Percentiles rank a stretch among this genome's conserved stretches.
phyloP scores from a whole-genome alignment of 2,797 vertebrate species.

The Scolopax rusticola region DNA sequence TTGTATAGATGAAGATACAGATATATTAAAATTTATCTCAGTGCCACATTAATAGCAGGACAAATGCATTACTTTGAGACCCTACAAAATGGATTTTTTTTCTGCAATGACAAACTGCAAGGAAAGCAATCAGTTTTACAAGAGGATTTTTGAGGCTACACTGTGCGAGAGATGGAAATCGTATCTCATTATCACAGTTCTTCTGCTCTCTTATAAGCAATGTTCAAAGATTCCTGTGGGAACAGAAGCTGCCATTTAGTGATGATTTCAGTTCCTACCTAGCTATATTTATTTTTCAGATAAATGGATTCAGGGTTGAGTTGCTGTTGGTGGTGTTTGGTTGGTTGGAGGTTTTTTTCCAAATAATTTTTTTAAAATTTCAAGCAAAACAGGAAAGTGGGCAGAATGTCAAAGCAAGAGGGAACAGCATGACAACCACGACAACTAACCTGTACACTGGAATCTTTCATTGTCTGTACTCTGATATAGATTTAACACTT shows the following conservation, averaged over 20 bases:
- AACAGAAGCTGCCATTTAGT: not conserved
- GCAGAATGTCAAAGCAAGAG: not conserved
- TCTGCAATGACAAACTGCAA: not conserved
- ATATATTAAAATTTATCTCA: not conserved
- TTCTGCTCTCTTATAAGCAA: not conserved
- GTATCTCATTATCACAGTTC: not conserved
- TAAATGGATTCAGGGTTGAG: not conserved
- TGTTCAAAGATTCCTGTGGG: not conserved
- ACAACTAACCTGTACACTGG: not conserved
- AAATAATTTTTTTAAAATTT: not conserved
- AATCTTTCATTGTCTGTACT: not conserved
- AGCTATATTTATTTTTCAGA: not conserved
- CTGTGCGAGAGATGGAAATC: not conserved
- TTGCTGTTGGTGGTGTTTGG: not conserved
- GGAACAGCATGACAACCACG: not conserved
- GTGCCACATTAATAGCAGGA: not conserved
- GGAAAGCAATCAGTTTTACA: not conserved
- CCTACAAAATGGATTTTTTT: not conserved
- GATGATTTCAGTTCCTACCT: not conserved
- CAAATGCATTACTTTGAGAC: not conserved
- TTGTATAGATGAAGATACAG: not conserved
- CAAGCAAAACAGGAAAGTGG: not conserved
- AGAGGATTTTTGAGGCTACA: not conserved
- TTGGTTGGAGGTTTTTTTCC: not conserved
- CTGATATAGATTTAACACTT: not conserved